Conservation (phyloP, 2,113 vertebrate species). For the Apeltes quadracus region DNA sequence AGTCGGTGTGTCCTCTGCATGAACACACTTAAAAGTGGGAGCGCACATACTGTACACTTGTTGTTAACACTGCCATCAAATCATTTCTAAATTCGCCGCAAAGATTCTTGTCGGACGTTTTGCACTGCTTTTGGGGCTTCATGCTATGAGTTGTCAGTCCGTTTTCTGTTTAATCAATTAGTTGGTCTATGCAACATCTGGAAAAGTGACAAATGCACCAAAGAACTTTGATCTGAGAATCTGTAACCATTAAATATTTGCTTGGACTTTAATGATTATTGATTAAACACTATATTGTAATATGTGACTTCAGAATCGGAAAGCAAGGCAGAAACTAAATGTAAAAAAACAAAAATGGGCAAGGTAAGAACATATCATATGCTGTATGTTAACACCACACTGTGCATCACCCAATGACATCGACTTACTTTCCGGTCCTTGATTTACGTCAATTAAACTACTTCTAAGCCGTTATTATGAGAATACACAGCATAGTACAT, state of each 20-base stretch:
- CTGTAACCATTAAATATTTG: background rate
- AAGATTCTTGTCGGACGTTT: background rate
- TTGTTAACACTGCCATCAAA: background rate
- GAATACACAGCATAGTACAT: conserved; percentile 2
- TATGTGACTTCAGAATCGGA: background rate
- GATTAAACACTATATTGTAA: background rate
- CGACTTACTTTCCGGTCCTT: background rate
- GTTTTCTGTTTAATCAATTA: background rate
- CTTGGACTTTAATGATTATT: background rate
- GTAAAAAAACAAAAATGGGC: background rate
- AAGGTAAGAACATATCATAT: background rate
- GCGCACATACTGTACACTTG: background rate
- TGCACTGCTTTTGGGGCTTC: background rate
- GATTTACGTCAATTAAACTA: background rate
- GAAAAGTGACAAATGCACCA: background rate
- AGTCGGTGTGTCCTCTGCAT: background rate
- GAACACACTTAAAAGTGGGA: background rate
- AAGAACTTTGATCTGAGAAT: background rate
- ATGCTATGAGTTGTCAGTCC: background rate
- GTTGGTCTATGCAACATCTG: background rate
- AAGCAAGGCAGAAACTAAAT: background rate
- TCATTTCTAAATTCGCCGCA: background rate
- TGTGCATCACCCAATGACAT: background rate
- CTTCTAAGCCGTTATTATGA: background rate
- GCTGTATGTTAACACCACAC: no score